Percentiles rank a stretch among this genome's conserved stretches.
Conservation (phyloP, 2,888 invertebrate genomes). For the Abrostola triplasia region DNA sequence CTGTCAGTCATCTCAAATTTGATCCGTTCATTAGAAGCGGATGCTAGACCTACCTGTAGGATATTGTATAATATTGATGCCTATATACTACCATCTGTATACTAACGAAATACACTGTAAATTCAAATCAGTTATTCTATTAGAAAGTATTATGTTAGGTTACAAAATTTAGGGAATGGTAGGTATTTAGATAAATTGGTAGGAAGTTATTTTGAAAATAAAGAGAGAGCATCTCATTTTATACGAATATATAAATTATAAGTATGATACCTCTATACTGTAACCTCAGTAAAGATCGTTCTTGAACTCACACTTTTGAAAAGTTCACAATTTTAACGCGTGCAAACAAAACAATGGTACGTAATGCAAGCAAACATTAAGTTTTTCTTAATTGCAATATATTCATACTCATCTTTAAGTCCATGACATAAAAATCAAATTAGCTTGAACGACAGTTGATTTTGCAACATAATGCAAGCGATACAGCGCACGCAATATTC, state of each 20-base stretch:
- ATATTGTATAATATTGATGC: too few species aligned
- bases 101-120: too few species aligned
- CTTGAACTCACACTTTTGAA: slow-evolving; percentile 7
- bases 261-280: background rate
- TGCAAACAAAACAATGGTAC: slow-evolving; percentile 15
- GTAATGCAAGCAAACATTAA: slow-evolving; percentile 20
- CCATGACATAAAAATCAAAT: slow-evolving; percentile 12
- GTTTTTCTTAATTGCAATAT: background rate
- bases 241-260: too few species aligned
- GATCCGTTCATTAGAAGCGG: background rate
- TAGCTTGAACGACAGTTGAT: slow-evolving; percentile 11
- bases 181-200: too few species aligned
- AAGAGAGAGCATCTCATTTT: too few species aligned
- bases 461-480: slow-evolving; percentile 21
- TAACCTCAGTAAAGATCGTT: slow-evolving; percentile 2
- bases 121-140: too few species aligned
- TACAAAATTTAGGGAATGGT: too few species aligned
- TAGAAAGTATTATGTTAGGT: too few species aligned
- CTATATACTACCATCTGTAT: too few species aligned
- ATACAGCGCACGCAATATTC: slow-evolving; percentile 30
- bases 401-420: slow-evolving; percentile 20
- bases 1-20: slow-evolving; percentile 32
- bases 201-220: too few species aligned
- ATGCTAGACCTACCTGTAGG: slow-evolving; percentile 4
- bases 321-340: slow-evolving; percentile 15